phyloP scores from a whole-genome alignment of 2,113 vertebrate genomes.

The Burhinus oedicnemus region DNA sequence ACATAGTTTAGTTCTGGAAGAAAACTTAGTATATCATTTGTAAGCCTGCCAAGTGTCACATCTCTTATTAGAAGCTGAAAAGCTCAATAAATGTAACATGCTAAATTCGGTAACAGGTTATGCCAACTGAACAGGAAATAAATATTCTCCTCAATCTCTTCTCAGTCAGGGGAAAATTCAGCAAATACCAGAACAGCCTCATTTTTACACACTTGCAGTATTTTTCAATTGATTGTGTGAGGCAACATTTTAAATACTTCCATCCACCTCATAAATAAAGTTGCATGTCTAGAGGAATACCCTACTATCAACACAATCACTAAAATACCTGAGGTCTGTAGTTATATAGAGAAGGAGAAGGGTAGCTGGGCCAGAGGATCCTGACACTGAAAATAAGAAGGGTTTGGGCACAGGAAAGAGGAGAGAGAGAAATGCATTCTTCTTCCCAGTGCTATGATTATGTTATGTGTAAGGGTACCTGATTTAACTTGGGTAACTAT shows the following conservation, averaged over 20 bases:
- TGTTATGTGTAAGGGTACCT: background rate
- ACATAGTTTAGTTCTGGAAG: background rate
- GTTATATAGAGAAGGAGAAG: background rate
- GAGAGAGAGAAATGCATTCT: background rate
- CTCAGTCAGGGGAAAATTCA: background rate
- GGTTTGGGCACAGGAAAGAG: background rate
- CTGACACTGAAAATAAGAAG: background rate
- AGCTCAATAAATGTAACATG: background rate
- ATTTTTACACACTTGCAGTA: background rate
- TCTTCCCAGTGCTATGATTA: background rate
- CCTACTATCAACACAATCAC: background rate
- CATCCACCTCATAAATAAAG: background rate
- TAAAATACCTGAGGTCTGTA: background rate
- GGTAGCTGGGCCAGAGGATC: background rate
- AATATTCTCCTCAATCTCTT: background rate
- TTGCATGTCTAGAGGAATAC: background rate
- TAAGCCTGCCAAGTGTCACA: background rate
- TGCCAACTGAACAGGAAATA: slow-evolving; percentile 4
- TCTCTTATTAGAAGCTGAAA: slow-evolving; percentile 1
- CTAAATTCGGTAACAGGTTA: background rate
- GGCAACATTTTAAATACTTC: background rate
- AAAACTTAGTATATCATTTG: slow-evolving; percentile 1
- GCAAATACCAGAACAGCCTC: background rate
- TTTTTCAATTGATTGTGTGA: background rate
- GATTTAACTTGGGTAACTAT: background rate